Base-by-base conservation (phyloP, 2,113 vertebrate genomes). In the Mastomys natalensis region DNA sequence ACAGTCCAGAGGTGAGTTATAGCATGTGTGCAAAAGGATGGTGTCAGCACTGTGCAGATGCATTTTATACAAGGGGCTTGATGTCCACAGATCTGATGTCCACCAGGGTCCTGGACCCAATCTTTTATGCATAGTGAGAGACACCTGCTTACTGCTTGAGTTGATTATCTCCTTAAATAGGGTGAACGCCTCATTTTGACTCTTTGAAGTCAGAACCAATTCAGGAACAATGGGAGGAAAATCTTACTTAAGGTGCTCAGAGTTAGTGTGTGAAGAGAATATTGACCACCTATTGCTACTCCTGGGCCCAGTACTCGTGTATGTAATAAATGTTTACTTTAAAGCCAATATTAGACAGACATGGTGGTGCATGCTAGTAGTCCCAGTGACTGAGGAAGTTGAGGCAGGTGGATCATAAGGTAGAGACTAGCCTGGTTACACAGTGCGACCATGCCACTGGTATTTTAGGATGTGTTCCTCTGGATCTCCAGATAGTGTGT, bases 261-360 rank as follows among this genome's bases (percentile, higher is more conserved):
- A 77, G 62, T 96, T 87, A 15, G 76, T 95, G 84, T 74, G 34
- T 55, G 68, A 94, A 89, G 43, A 84, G 85, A 95, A 87, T 19
- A 90, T 53, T 60, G 43, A 5, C 19, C 21, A 87, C 8, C n/a
- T 40, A n/a, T 43, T 72, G 26, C 51, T 13, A 45, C 17, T 15
- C 53, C 76, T 43, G 5, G 62, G 58, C 31, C 51, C 62, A 94
- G 73, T 84, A 87, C 55, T 87, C 11, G 64, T n/a, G 34, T 78
- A 5, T n/a, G 11, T 26, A 95, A 86, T 53, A 89, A 26, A 37
- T 40, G 37, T 37, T 74, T 85, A 81, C 53, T 74, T 53, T 90
- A 95, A 86, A 89, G 45, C 17, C 80, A 87, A 1, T 70, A 29
- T 89, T 94, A n/a, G 40, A 45, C 31, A 21, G 8, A 24, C 2